Evolutionary conservation across 2,797 vertebrate genomes (phyloP).

Genomic region (Macropus fuliginosus): DNA sequence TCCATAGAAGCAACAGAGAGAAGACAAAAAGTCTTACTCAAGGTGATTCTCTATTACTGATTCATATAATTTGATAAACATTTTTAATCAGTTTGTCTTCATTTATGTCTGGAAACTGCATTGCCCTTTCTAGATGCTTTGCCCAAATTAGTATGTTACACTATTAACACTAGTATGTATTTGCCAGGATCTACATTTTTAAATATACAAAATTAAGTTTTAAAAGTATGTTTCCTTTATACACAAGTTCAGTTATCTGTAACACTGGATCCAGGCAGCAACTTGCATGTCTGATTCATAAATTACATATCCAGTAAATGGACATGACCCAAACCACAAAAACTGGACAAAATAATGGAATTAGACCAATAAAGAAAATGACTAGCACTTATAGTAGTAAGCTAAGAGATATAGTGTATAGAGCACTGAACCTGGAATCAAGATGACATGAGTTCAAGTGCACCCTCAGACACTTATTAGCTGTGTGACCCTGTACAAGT

Average conservation of each 20-base stretch:
- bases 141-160: not conserved
- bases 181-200: not conserved
- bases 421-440: not conserved
- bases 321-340: not conserved
- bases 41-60: not conserved
- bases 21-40: not conserved
- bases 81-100: not conserved
- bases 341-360: not conserved
- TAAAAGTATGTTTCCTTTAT: not conserved
- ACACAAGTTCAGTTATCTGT: not conserved
- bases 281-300: not conserved
- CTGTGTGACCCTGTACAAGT: not conserved
- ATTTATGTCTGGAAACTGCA: not conserved
- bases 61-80: not conserved
- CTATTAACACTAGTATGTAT: not conserved
- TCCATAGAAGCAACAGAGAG: not conserved
- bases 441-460: not conserved
- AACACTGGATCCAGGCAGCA: not conserved
- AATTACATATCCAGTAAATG: not conserved
- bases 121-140: not conserved
- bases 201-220: not conserved
- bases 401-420: not conserved
- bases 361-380: constrained; percentile 1
- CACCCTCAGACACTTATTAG: not conserved
- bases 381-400: not conserved